Base-by-base conservation (phyloP, 1,140 invertebrate species). In the Apis laboriosa region DNA sequence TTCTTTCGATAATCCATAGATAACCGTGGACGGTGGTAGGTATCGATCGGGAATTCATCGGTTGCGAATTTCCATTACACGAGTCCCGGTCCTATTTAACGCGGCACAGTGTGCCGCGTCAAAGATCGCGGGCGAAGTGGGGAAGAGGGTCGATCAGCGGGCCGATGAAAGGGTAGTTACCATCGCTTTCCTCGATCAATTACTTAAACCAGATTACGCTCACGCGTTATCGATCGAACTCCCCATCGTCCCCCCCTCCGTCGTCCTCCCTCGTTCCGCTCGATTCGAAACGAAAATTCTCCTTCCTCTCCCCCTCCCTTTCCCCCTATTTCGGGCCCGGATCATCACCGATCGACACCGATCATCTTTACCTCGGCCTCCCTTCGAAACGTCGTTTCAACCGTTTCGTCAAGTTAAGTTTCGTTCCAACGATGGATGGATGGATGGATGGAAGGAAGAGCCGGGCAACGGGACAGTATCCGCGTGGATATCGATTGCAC, bases 401-500 rank as follows among this genome's bases (percentile, higher is more conserved):
- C 34, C 34, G 34, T 43, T 43, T 43, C 34, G 34, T 34, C 34
- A 7, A 7, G 34, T 43, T 43, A 43, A 43, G 34, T 43, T 7
- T 7, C 2, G 34, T 34, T 34, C 4, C 4, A 43, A 0, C 34
- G 34, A 43, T 56, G 34, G 53, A 12, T 7, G 13, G 71, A 12
- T 7, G 13, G 71, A n/a, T 7, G 13, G 71, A 24, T 24, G 24
- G 24, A n/a, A 49, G 12, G 19, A 9, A 15, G 19, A 11, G 58
- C 13, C 15, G 17, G 15, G 0, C 24, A 24, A 13, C 24, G 15
- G 21, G 8, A 9, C 19, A 28, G 34, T 21, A 72, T 60, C 56
- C 34, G n/a, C 9, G n/a, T 71, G 64, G 19, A 60, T 82, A 82
- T 82, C 80, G 80, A 82, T 77, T 61, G 80, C 74, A 70, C 73